Evolutionary conservation across 2,888 invertebrate species (phyloP).

Genomic region (Nymphalis polychloros): DNA sequence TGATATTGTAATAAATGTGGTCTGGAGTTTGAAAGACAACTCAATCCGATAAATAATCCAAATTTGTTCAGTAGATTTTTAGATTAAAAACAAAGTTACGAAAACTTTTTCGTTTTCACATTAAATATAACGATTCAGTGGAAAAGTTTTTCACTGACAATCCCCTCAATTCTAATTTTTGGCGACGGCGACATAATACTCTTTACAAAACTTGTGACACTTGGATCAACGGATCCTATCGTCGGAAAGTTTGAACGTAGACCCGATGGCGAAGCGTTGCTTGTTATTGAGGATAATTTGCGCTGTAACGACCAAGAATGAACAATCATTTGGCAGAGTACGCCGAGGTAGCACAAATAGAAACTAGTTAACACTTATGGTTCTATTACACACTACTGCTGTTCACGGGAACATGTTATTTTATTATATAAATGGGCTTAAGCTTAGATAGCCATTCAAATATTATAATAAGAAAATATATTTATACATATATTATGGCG

Average conservation of each 20-base stretch:
- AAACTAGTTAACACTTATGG: constrained; percentile 6
- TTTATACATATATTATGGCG: no score
- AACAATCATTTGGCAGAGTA: constrained; percentile 18
- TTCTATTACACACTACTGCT: background rate
- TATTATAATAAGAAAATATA: no score
- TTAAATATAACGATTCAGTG: constrained; percentile 24
- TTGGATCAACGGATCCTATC: constrained; percentile 19
- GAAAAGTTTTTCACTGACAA: constrained; percentile 19
- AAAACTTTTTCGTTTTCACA: constrained; percentile 22
- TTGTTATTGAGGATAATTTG: constrained; percentile 26
- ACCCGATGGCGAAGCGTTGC: constrained; percentile 13
- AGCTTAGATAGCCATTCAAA: no score
- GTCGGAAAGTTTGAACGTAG: constrained; percentile 11
- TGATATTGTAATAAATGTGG: background rate
- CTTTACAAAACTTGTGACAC: constrained; percentile 24
- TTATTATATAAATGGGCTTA: no score
- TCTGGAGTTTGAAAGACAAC: background rate
- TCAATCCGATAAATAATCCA: constrained; percentile 7
- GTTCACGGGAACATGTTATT: background rate
- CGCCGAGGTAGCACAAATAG: constrained; percentile 11
- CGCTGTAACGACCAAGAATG: constrained; percentile 21
- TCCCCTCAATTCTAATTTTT: constrained; percentile 27
- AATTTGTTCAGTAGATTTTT: constrained; percentile 14
- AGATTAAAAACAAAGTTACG: constrained; percentile 27
- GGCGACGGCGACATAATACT: constrained; percentile 25